Base-by-base conservation (phyloP, 2,797 vertebrate genomes). In the Neosilurus hyrtlii region DNA sequence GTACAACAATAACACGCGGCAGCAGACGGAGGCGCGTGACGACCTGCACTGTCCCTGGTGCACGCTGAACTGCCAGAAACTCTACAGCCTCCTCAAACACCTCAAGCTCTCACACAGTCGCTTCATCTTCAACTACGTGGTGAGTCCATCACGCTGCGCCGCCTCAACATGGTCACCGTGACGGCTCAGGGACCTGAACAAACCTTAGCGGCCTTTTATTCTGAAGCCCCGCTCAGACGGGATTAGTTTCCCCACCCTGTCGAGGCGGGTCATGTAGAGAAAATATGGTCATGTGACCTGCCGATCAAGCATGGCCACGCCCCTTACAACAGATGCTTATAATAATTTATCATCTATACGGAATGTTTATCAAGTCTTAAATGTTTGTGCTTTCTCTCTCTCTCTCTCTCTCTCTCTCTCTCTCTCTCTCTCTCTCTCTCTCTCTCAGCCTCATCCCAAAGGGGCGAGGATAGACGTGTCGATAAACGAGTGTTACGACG, bases 11-110 rank as follows among this genome's bases (percentile, higher is more conserved):
- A 99, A 99, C 91, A 99, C 96, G 0, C 95, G 97, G 89, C 98
- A 99, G 92, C 97, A 99, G 91, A 99, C 98, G 0, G 98, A 99
- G 92, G 98, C 98, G 3, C 94, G 97, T 62, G 97, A 99, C 2
- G 98, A 99, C 89, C 93, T 99, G 78, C 97, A 99, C 91, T 99
- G 98, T 89, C 98, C 98, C 0, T 99, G 98, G 98, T 99, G 98
- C 87, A 99, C 97, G 0, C 92, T 99, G 85, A 99, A 99, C 92
- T 99, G 98, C 89, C 95, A 96, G 86, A 98, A 98, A 86, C 96
- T 99, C 63, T 99, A 99, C 91, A 99, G 98, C 90, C 95, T 99
- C 88, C 96, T 99, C 59, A 99, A 99, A 88, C 98, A 99, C 93
- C 97, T 99, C 83, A 99, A 99, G 87, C 96, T 99, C 81, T 99